Conservation (phyloP, 2,888 invertebrate genomes). For the Eupelmus urozonus region DNA sequence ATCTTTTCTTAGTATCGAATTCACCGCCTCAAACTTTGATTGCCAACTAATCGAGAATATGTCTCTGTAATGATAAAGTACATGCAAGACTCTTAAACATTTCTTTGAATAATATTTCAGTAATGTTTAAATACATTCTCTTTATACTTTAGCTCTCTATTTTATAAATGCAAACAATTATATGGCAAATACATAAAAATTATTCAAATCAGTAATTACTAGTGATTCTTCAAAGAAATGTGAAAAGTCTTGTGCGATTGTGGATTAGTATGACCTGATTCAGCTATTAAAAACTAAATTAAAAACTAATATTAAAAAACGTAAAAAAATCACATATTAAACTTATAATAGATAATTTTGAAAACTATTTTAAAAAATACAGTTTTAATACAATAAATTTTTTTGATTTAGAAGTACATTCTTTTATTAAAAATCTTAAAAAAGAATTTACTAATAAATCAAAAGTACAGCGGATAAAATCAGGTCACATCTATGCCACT, state of each 20-base stretch:
- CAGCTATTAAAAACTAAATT: slow-evolving; percentile 20
- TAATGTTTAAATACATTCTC: slow-evolving; percentile 4
- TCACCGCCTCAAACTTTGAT: slow-evolving; percentile 47
- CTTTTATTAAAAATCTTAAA: background rate
- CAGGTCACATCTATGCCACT: slow-evolving; percentile 40
- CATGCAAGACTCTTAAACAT: slow-evolving; percentile 38
- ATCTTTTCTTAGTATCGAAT: slow-evolving; percentile 4
- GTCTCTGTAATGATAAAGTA: slow-evolving; percentile 34
- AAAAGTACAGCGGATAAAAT: slow-evolving; percentile 14
- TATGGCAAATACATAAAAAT: slow-evolving; percentile 38
- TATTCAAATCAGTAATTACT: too few species aligned
- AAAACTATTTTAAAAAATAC: slow-evolving; percentile 12
- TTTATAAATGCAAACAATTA: slow-evolving; percentile 29
- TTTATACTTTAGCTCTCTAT: slow-evolving; percentile 14
- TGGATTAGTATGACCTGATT: slow-evolving; percentile 43
- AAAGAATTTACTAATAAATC: slow-evolving; percentile 12
- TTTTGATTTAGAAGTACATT: slow-evolving; percentile 22
- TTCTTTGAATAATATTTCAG: slow-evolving; percentile 50
- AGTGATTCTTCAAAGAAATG: slow-evolving; percentile 46
- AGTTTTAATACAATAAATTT: background rate
- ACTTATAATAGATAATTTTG: slow-evolving; percentile 17
- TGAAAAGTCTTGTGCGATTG: slow-evolving; percentile 34
- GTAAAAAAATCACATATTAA: background rate
- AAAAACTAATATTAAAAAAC: slow-evolving; percentile 22
- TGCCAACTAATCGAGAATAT: slow-evolving; percentile 46